These are phyloP conservation scores for Pemphredon lugubris DNA, from an alignment of 2,888 invertebrate genomes.

Conservation along the genomic window DNA sequence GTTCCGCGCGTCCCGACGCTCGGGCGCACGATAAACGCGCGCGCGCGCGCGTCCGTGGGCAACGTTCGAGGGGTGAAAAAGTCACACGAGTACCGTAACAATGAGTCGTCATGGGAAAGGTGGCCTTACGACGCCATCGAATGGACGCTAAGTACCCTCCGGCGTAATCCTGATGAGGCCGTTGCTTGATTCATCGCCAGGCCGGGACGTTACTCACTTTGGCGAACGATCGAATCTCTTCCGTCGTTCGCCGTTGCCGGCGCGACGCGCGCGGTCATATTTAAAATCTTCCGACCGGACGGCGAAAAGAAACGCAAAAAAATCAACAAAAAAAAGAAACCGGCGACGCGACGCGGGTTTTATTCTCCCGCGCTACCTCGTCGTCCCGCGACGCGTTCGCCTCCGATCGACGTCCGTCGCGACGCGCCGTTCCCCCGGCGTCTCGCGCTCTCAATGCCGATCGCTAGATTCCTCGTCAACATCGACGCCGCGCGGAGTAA, in stretches of 20 bases:
- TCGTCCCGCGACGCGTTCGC: too few species aligned
- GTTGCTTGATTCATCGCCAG: conserved; percentile 57
- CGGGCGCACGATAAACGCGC: neutral
- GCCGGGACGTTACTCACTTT: conserved; percentile 39
- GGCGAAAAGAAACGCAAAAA: too few species aligned
- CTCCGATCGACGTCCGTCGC: too few species aligned
- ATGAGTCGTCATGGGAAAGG: conserved; percentile 67
- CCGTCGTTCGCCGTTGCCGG: conserved; percentile 30
- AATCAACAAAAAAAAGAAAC: too few species aligned
- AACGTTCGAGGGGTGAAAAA: conserved; percentile 59
- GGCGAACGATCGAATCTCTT: conserved; percentile 48
- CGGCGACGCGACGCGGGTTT: too few species aligned
- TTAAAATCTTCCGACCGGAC: conserved; percentile 12
- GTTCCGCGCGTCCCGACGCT: conserved; percentile 35
- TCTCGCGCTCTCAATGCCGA: too few species aligned
- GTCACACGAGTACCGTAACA: conserved; percentile 68
- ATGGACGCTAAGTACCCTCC: conserved; percentile 57
- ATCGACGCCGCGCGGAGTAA: too few species aligned
- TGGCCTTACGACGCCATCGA: conserved; percentile 53
- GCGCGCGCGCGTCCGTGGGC: conserved; percentile 18
- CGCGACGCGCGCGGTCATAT: conserved; percentile 7
- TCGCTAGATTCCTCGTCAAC: too few species aligned
- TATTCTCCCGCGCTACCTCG: too few species aligned
- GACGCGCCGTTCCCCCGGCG: too few species aligned
- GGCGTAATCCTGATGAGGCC: conserved; percentile 59